Evolutionary conservation across 2,797 vertebrate species (phyloP), one percentile per base, ranked within the genome.

Genomic region (Spinus pinus): DNA sequence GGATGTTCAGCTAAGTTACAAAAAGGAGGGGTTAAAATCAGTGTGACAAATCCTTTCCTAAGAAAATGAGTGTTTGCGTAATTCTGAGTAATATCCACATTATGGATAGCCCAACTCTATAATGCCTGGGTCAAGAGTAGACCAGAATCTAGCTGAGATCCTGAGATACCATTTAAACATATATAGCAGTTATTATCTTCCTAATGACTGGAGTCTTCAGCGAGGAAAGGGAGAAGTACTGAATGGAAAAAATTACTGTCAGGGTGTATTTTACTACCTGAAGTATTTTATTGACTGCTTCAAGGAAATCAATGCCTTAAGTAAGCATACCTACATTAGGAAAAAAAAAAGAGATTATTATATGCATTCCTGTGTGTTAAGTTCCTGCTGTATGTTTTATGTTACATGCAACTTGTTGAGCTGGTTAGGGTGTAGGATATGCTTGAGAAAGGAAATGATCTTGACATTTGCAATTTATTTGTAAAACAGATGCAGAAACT

Each of bases 401-500:
- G 73, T 94, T 93, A 90, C 22, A 22, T 64, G 80, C 7, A 16
- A 83, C 85, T 91, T 69, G 54, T 85, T 96, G 88, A 92, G 56
- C 71, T 93, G 73, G 67, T 90, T 88, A 91, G 58, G 70, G 41
- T 73, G 91, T 84, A 94, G 82, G 80, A 93, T 96, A 84, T 70
- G 44, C 77, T 90, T 88, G 62, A 94, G 93, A 91, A 94, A 84
- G 71, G 87, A 86, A 96, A 75, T 85, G 49, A 64, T 84, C 49
- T 73, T 90, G 82, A 93, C 56, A 57, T 90, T 91, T 77, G 60
- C 80, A 86, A 86, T 91, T 86, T 88, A 90, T 91, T 90, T 94
- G 67, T 74, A 84, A 86, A 93, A 66, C 61, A 77, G 70, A 94
- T 70, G 66, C 73, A 81, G 77, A 93, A 93, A 81, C 30, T 16